Conservation (phyloP, 2,888 invertebrate species). For the Leptinotarsa haldemani region DNA sequence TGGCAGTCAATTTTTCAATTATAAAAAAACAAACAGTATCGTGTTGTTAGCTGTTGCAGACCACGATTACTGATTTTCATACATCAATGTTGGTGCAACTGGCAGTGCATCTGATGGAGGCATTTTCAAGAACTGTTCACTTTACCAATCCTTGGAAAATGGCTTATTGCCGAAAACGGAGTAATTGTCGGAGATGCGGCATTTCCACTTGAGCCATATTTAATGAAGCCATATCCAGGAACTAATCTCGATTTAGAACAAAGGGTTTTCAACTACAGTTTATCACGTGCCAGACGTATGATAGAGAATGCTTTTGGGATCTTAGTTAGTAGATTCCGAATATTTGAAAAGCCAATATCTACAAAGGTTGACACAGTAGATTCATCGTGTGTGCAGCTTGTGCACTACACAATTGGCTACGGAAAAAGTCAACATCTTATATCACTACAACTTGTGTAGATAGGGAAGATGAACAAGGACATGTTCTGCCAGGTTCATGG, state of each 20-base stretch:
- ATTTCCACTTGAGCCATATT: not conserved
- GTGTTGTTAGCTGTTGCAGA: slow-evolving; percentile 46
- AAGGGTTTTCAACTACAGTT: slow-evolving; percentile 13
- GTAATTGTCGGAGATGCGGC: slow-evolving; percentile 4
- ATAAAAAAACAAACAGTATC: slow-evolving; percentile 43
- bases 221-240: not conserved
- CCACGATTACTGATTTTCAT: slow-evolving; percentile 42
- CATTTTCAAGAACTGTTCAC: slow-evolving; percentile 29
- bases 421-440: slow-evolving; percentile 2
- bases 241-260: not conserved
- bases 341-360: not conserved
- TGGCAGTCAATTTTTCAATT: slow-evolving; percentile 19
- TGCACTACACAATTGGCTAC: slow-evolving; percentile 16
- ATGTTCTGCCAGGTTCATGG: not conserved
- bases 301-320: slow-evolving; percentile 19
- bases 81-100: slow-evolving; percentile 41
- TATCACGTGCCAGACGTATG: not conserved
- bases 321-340: slow-evolving; percentile 1
- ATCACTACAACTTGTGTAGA: slow-evolving; percentile 1
- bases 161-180: not conserved
- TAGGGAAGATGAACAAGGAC: not conserved
- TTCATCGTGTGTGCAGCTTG: slow-evolving; percentile 4
- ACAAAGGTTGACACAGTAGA: not conserved
- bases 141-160: slow-evolving; percentile 6
- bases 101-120: slow-evolving; percentile 44